These are phyloP conservation scores for Diploscapter pachys DNA, from an alignment of 1,140 invertebrate genomes.

Conservation along the genomic window DNA sequence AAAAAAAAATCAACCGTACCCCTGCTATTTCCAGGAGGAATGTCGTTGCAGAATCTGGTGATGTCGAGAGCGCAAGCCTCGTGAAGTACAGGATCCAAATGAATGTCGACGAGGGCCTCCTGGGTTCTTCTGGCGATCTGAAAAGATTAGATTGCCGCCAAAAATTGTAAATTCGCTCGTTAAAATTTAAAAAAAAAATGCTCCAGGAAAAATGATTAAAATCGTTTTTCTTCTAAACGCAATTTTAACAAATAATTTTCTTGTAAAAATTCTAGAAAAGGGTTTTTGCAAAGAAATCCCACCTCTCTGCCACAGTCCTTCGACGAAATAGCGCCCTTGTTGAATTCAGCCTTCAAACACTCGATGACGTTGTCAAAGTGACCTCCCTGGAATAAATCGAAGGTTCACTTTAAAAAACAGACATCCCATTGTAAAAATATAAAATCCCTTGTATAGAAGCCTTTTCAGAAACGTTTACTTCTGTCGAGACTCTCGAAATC, in stretches of 20 bases:
- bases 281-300: no score
- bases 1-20: constrained; percentile 49
- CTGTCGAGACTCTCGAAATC: no score
- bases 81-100: constrained; percentile 65
- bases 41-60: constrained; percentile 76
- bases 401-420: not conserved
- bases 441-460: no score
- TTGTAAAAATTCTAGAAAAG: no score
- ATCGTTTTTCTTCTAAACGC: no score
- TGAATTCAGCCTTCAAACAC: constrained; percentile 57
- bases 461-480: no score
- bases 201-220: no score
- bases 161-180: no score
- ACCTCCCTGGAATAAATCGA: constrained; percentile 30
- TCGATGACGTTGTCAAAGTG: constrained; percentile 54
- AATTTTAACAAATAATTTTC: no score
- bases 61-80: constrained; percentile 66
- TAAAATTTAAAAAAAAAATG: no score
- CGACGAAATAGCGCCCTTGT: constrained; percentile 50
- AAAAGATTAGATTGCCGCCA: constrained; percentile 59
- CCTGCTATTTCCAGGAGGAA: constrained; percentile 76
- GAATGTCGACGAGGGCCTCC: constrained; percentile 65
- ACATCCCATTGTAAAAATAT: not conserved
- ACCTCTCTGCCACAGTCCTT: constrained; percentile 42
- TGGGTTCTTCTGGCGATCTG: constrained; percentile 65